phyloP scores from a whole-genome alignment of 92 coral and sea anemone species.

The Blastomussa wellsi region DNA sequence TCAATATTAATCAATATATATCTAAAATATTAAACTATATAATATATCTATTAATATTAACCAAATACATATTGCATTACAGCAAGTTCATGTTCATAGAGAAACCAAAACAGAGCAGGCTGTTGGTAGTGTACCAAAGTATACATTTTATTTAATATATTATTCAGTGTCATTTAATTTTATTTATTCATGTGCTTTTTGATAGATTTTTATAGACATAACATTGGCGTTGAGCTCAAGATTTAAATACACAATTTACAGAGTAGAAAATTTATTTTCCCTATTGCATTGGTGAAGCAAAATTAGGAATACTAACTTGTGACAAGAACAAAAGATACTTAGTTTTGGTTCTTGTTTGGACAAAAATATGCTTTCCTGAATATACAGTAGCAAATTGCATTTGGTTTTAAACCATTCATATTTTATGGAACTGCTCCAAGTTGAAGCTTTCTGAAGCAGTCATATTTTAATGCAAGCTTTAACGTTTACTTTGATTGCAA shows the following conservation, averaged over 20 bases:
- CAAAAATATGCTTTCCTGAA: background rate
- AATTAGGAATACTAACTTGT: background rate
- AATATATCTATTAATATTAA: too few relatives aligned
- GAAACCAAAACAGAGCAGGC: background rate
- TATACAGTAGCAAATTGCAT: background rate
- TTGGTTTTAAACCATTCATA: background rate
- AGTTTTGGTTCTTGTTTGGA: background rate
- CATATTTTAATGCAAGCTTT: background rate
- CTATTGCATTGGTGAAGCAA: background rate
- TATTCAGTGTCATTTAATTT: background rate
- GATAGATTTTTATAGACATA: background rate
- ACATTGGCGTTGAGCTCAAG: conserved; percentile 12
- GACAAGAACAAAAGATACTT: background rate
- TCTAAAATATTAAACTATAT: background rate
- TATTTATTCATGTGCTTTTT: background rate
- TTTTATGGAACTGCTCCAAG: background rate
- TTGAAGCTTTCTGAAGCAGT: background rate
- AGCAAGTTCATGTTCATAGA: background rate
- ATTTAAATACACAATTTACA: background rate
- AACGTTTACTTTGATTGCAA: background rate
- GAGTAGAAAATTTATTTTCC: background rate
- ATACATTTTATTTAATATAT: conserved; percentile 1
- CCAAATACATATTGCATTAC: background rate
- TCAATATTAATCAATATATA: too few relatives aligned
- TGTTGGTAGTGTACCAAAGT: background rate